A percentile compares a stretch with the other conserved stretches of the same genome.
These are phyloP conservation scores for Chloropsis hardwickii DNA, from an alignment of 2,113 vertebrate genomes.

Conservation along the genomic window DNA sequence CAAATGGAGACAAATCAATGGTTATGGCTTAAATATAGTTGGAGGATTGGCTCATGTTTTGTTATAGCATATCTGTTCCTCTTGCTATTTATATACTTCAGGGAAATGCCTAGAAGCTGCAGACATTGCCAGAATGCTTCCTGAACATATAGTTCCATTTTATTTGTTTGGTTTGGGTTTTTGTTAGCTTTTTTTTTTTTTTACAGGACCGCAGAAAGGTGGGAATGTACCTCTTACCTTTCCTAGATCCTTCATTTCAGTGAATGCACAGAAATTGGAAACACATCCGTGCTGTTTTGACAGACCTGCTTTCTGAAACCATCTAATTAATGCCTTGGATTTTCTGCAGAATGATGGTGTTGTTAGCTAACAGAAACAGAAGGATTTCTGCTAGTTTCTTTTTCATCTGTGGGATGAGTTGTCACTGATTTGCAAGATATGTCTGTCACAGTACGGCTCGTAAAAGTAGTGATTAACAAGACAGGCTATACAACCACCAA, in stretches of 20 bases:
- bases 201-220: not conserved
- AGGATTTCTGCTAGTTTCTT: constrained; percentile 23
- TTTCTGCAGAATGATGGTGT: constrained; percentile 41
- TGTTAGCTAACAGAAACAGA: constrained; percentile 48
- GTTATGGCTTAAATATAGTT: constrained; percentile 31
- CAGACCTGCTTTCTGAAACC: constrained; percentile 65
- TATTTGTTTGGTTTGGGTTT: not conserved
- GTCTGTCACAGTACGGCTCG: not conserved
- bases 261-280: constrained; percentile 59
- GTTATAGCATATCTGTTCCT: not conserved
- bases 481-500: not conserved
- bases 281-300: constrained; percentile 59
- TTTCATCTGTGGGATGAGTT: constrained; percentile 29
- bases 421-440: not conserved
- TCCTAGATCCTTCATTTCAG: constrained; percentile 27
- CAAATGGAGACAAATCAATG: constrained; percentile 31
- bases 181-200: not conserved
- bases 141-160: constrained; percentile 23
- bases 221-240: constrained; percentile 32
- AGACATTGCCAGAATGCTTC: constrained; percentile 7
- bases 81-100: constrained; percentile 56
- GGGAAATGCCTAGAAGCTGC: constrained; percentile 43
- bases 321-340: constrained; percentile 68
- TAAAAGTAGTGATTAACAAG: constrained; percentile 5
- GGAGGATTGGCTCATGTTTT: not conserved